Base-by-base conservation (phyloP, 2,113 vertebrate species). In the Himantopus leucocephalus region DNA sequence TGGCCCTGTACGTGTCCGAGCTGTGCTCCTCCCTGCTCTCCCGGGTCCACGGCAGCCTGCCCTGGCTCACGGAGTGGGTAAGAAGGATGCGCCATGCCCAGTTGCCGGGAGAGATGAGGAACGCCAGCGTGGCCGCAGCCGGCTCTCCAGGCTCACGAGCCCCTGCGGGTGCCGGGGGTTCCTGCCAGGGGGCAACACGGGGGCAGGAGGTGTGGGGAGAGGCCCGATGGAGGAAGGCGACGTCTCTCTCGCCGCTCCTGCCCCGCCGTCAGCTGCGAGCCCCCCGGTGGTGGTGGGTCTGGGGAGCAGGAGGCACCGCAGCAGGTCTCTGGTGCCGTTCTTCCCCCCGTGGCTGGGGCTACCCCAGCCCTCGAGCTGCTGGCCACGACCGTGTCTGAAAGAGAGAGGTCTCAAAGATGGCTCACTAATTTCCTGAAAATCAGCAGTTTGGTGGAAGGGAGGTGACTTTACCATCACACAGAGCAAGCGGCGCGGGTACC, bases 51-150 rank as follows among this genome's bases (percentile, higher is more conserved):
- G 92, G 98, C 94, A 97, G 96, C 74, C 96, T 99, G 4, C 96
- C 98, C 3, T 92, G 96, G 72, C 35, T 99, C 68, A 71, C 91
- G 0, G 98, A 99, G 71, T 99, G 98, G 98, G 99, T 99, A 90
- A 98, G 98, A 30, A 34, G 3, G 19, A 66, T 29, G 26, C 4
- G 29, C 27, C 29, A 8, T 4, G 10, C 6, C 16, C 18, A 3
- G 68, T n/a, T n/a, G 48, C 66, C 2, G 30, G 16, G 3, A 15
- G 32, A 7, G 23, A n/a, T 2, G 3, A 22, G 26, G 35, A 41
- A 7, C 9, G 15, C 39, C 3, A 1, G 7, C 3, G 13, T 4
- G 39, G 29, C 45, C 3, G 1, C 10, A 12, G 37, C 67, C 35
- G 35, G 35, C 35, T 35, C 35, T 35, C 35, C 35, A 35, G 35